These are phyloP conservation scores for Bovichtus diacanthus DNA, from an alignment of 2,797 vertebrate species.

Conservation along the genomic window DNA sequence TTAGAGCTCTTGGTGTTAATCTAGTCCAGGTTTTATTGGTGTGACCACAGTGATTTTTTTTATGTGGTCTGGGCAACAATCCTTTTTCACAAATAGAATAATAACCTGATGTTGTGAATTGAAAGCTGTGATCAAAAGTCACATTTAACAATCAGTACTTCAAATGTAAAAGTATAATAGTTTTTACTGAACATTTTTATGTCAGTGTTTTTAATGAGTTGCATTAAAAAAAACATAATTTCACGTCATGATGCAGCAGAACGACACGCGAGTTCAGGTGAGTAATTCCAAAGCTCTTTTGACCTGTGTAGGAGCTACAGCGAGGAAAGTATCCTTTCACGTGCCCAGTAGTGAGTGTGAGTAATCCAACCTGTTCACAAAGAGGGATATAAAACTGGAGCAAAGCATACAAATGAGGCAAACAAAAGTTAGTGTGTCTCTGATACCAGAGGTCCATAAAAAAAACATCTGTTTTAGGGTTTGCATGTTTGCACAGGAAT, in stretches of 20 bases:
- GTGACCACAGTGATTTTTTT: not conserved
- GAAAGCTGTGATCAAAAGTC: too few relatives aligned
- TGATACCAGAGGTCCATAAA: constrained; percentile 14
- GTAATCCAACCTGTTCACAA: constrained; percentile 32
- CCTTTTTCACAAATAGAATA: too few relatives aligned
- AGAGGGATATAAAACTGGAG: constrained; percentile 16
- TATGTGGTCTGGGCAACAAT: not conserved
- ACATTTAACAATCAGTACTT: too few relatives aligned
- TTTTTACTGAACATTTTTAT: too few relatives aligned
- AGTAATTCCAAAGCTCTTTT: not conserved
- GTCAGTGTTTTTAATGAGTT: not conserved
- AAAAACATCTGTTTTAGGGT: constrained; percentile 50
- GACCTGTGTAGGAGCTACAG: not conserved
- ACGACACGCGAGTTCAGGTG: not conserved
- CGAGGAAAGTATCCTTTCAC: constrained; percentile 13
- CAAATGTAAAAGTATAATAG: too few relatives aligned
- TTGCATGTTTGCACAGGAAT: constrained; percentile 36
- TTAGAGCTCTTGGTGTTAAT: not conserved
- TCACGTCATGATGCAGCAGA: not conserved
- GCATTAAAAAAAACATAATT: not conserved
- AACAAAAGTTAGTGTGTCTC: constrained; percentile 27
- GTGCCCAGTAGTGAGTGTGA: constrained; percentile 34
- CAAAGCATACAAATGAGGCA: constrained; percentile 26
- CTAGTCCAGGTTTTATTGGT: not conserved
- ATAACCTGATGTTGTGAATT: too few relatives aligned